phyloP scores from a whole-genome alignment of 2,797 vertebrate genomes.

The Simalia tracyae region DNA sequence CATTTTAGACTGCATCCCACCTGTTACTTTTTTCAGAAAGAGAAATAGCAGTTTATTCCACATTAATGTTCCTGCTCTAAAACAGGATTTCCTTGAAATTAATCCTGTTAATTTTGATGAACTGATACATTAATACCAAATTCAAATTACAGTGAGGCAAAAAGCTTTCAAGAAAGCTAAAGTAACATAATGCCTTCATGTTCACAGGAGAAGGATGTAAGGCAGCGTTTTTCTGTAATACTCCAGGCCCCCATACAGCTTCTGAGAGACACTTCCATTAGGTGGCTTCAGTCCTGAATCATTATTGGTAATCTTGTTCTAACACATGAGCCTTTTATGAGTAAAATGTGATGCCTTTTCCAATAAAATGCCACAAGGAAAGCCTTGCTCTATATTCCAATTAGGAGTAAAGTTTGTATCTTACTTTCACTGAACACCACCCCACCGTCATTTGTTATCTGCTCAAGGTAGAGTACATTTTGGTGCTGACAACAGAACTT shows the following conservation, averaged over 20 bases:
- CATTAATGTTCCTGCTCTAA: background rate
- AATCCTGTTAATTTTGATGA: background rate
- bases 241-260: background rate
- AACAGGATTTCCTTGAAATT: background rate
- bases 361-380: background rate
- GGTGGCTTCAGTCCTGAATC: background rate
- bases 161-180: background rate
- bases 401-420: background rate
- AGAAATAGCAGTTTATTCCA: background rate
- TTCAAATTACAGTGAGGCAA: background rate
- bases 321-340: background rate
- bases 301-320: background rate
- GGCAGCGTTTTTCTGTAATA: background rate
- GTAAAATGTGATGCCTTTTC: background rate
- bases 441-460: background rate
- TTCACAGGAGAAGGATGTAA: background rate
- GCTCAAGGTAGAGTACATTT: too few species aligned
- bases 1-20: too few species aligned
- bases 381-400: background rate
- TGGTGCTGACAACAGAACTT: too few species aligned
- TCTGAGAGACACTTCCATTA: background rate
- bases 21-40: background rate
- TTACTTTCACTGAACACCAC: too few species aligned
- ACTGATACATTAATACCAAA: background rate
- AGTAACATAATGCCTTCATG: background rate